These are phyloP conservation scores for Tigriopus californicus DNA, from an alignment of 2,888 invertebrate genomes.

Conservation along the genomic window DNA sequence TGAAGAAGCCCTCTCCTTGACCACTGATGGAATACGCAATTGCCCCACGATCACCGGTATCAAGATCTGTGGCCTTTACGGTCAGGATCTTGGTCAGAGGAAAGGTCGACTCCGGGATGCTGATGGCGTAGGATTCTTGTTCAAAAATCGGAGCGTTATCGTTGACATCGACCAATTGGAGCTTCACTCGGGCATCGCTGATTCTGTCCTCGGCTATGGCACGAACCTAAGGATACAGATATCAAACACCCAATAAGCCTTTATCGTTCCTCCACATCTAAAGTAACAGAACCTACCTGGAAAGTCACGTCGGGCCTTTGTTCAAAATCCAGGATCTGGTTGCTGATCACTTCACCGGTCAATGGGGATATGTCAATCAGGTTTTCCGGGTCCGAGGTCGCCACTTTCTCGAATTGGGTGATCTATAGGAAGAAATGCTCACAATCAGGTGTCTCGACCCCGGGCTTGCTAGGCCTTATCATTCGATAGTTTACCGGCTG, in stretches of 20 bases:
- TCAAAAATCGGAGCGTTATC: conserved; percentile 53
- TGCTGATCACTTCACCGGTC: conserved; percentile 50
- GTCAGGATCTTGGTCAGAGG: conserved; percentile 34
- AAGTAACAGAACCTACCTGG: too few species aligned
- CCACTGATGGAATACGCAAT: conserved; percentile 50
- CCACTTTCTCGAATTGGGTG: conserved; percentile 21
- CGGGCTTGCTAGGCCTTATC: too few species aligned
- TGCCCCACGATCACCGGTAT: conserved; percentile 40
- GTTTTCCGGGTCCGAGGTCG: conserved; percentile 22
- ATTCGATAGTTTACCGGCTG: conserved; percentile 32
- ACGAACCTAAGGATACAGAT: too few species aligned
- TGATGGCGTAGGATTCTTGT: conserved; percentile 28
- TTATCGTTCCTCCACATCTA: too few species aligned
- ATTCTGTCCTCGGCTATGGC: conserved; percentile 28
- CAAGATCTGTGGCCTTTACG: conserved; percentile 47
- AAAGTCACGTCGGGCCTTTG: conserved; percentile 34
- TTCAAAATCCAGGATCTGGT: conserved; percentile 57
- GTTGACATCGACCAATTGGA: conserved; percentile 52
- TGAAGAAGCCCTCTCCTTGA: conserved; percentile 50
- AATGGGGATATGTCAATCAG: conserved; percentile 31
- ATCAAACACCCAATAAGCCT: too few species aligned
- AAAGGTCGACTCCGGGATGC: not conserved
- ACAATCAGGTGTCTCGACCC: conserved; percentile 16
- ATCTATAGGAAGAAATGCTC: conserved; percentile 17
- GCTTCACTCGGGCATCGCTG: conserved; percentile 41